Conservation (phyloP, 2,113 vertebrate species). For the Chionomys nivalis region DNA sequence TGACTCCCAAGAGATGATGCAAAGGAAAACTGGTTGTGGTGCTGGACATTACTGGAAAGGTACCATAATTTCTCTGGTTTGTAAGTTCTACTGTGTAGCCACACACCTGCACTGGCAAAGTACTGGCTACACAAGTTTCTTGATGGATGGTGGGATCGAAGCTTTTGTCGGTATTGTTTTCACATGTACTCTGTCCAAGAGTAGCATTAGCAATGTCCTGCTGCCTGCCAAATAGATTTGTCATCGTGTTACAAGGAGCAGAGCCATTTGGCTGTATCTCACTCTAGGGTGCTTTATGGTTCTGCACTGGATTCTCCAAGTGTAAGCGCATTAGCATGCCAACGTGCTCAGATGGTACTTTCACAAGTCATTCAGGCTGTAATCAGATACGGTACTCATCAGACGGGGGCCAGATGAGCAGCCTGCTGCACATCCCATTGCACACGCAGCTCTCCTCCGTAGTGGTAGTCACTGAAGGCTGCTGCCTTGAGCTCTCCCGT, state of each 20-base stretch:
- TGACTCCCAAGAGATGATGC: neutral
- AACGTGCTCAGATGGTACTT: constrained; percentile 48
- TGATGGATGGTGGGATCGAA: neutral
- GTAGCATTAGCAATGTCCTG: constrained; percentile 41
- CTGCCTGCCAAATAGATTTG: constrained; percentile 38
- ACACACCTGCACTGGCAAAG: constrained; percentile 18
- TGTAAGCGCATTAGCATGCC: constrained; percentile 23
- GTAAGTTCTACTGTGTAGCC: neutral
- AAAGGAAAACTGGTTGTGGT: neutral
- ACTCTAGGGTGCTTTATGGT: neutral
- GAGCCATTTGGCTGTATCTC: constrained; percentile 50
- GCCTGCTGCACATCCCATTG: neutral
- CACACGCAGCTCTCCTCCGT: neutral
- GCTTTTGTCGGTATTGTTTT: constrained; percentile 41
- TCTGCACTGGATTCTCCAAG: constrained; percentile 48
- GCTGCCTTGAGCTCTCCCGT: neutral
- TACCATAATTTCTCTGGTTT: neutral
- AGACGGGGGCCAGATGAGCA: neutral
- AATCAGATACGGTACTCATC: constrained; percentile 17
- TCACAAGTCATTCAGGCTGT: neutral
- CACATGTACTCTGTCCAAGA: neutral
- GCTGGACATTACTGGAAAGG: neutral
- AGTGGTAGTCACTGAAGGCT: neutral
- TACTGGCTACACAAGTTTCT: neutral
- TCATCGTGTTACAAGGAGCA: constrained; percentile 45